Base-by-base conservation (phyloP, 2,113 vertebrate genomes). In the Eulacestoma nigropectus region DNA sequence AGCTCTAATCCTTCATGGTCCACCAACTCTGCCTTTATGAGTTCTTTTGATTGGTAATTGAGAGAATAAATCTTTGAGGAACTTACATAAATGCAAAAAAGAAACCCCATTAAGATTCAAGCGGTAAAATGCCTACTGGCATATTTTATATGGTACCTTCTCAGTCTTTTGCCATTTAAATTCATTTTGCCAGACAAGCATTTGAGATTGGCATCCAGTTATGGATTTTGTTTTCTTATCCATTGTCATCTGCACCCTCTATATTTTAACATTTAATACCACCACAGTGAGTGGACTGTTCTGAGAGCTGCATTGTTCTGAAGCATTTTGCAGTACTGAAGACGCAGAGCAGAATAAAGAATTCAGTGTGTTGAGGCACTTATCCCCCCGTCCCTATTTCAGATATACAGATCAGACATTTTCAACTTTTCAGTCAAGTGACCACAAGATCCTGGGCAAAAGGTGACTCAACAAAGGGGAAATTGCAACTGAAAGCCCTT, bases 41-140 rank as follows among this genome's bases (percentile, higher is more conserved):
- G 90, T 86, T 95, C 97, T 96, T 97, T 96, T 96, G 97, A 97
- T 97, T 95, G 87, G 96, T 97, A 97, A 97, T 93, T 97, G 95
- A 97, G 95, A 97, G 76, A 96, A 96, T 97, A 98, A 97, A 97
- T 97, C 96, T 96, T 96, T 91, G 91, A 94, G 97, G 96, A 96
- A 96, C 88, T 96, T 97, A 85, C 56, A 94, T 84, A 93, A 97
- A 93, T 95, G 90, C 69, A 93, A 95, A 96, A 95, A 94, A 77
- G 92, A 88, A 92, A 93, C 33, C 11, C 65, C 39, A 95, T 96
- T 90, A 95, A 94, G 76, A 94, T 96, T 97, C 88, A 82, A 74
- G 86, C 73, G 90, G 95, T 95, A 94, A 96, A 97, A 84, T 92
- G 69, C 57, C 62, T 89, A 49, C 76, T 74, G 75, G 65, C 53